Conservation (phyloP, 1,140 invertebrate genomes). For the Glossosoma conforme region DNA sequence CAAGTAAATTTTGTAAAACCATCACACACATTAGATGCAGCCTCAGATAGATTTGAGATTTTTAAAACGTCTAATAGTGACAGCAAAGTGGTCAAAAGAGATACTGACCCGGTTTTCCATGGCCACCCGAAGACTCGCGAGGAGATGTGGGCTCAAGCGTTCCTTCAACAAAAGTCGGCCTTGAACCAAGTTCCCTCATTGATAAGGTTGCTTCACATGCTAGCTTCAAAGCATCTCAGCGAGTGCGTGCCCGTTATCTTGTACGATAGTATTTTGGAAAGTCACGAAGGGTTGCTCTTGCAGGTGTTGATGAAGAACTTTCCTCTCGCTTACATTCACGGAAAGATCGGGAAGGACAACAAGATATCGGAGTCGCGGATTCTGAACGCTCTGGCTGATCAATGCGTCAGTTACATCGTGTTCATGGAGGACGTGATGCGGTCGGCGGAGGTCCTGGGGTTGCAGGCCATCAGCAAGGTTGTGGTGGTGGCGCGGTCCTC, state of each 20-base stretch:
- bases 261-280: conserved; percentile 54
- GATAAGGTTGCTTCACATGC: conserved; percentile 51
- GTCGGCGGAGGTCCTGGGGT: conserved; percentile 52
- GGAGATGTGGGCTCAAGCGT: conserved; percentile 48
- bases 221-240: conserved; percentile 52
- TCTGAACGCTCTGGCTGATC: conserved; percentile 36
- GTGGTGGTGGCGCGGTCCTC: conserved; percentile 60
- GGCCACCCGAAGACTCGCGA: conserved; percentile 53
- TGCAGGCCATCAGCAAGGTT: conserved; percentile 54
- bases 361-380: conserved; percentile 38
- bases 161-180: conserved; percentile 38
- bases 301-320: conserved; percentile 54
- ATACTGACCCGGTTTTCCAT: conserved; percentile 44
- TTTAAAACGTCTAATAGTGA: too few relatives aligned
- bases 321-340: conserved; percentile 54
- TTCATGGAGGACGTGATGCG: conserved; percentile 59
- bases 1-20: background rate
- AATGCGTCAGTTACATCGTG: conserved; percentile 59
- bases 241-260: conserved; percentile 58
- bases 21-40: too few relatives aligned
- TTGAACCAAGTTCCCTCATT: conserved; percentile 51
- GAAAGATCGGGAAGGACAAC: conserved; percentile 48
- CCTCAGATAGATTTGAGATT: too few relatives aligned
- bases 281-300: conserved; percentile 50
- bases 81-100: conserved; percentile 35